Evolutionary conservation across 2,797 vertebrate species (phyloP), one percentile per base, ranked within the genome.

Genomic region (Perodicticus potto): DNA sequence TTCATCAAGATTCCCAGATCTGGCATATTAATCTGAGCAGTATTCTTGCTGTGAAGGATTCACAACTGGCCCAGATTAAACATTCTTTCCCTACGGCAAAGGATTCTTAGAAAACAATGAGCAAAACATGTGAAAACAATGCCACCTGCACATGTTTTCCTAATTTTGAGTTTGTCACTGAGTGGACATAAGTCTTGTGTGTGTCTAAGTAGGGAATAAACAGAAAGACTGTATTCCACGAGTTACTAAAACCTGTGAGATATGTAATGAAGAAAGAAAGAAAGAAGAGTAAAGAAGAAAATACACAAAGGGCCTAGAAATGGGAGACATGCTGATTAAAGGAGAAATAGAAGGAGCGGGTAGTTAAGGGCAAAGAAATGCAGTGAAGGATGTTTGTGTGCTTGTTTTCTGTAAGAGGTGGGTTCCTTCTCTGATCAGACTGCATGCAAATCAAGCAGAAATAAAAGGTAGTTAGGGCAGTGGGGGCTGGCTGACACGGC

Each of bases 141-240:
- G 5, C 11, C 8, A 5, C 14, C 14, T 29, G 57, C 8, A 84
- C 27, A 3, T 2, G 17, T 22, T 89, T 22, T 89, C 25, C 76
- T 94, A 17, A 67, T 87, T 87, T 88, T 76, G 67, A 87, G n/a
- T 87, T 93, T 87, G 34, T 49, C 57, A 43, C 32, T 77, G 27
- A 61, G 40, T 65, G 19, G 32, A 43, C 14, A 17, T 1, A 12
- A 69, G 32, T 43, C 69, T 77, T 85, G 25, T 45, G 40, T 73
- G 85, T n/a, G 96, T 94, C 22, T 34, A 40, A 70, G 19, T 49
- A 0, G 2, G 17, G 91, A 81, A 90, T 63, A 61, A 90, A 63
- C 53, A 16, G 63, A 83, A 83, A 89, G 25, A 57, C 3, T 10
- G 12, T 13, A 63, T 59, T 40, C 7, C 27, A 16, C 91, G 32